Evolutionary conservation across 2,888 invertebrate genomes (phyloP), one percentile per base, ranked within the genome.

Genomic region (Lasioglossum leucozonium): DNA sequence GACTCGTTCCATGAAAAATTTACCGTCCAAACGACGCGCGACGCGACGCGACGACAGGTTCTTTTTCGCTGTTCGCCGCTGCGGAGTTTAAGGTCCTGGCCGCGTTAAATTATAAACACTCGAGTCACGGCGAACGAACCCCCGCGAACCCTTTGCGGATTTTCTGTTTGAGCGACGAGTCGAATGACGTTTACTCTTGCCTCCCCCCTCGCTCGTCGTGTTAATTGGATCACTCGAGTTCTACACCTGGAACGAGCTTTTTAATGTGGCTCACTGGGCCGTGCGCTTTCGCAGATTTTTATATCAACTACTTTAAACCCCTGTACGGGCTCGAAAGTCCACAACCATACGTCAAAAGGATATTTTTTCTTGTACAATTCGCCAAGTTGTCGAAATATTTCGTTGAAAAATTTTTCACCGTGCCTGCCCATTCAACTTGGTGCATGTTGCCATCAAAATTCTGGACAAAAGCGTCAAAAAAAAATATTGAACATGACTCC

Each of bases 91-190:
- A 40, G 67, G 69, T 69, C 69, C 73, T 26, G 62, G 22, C 55
- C 30, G 51, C 40, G 55, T 81, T 82, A 74, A 82, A 74, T 82
- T 82, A 74, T 81, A 44, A 69, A 81, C 78, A 34, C 40, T 42
- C 26, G 55, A 51, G 69, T 69, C 69, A 62, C 79, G 30, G n/a
- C 67, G 67, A 67, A 65, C 76, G 65, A 76, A 75, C 26, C 62
- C 30, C 62, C 67, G 40, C 67, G 58, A 47, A n/a, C 44, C n/a
- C 42, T 47, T 40, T 22, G 62, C 11, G 34, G 22, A 26, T 47
- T 58, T n/a, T 81, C 40, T 58, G 47, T 81, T 62, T 71, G 58
- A 30, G 62, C 62, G 62, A 30, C 62, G 62, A 62, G 5, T 62
- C 16, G 58, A 30, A 62, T 62, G 30, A 62, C 62, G 62, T 30